A percentile compares a stretch with the other conserved stretches of the same genome.
Evolutionary conservation across 2,888 invertebrate species (phyloP).

Genomic region (Holacanthella duospinosa): DNA sequence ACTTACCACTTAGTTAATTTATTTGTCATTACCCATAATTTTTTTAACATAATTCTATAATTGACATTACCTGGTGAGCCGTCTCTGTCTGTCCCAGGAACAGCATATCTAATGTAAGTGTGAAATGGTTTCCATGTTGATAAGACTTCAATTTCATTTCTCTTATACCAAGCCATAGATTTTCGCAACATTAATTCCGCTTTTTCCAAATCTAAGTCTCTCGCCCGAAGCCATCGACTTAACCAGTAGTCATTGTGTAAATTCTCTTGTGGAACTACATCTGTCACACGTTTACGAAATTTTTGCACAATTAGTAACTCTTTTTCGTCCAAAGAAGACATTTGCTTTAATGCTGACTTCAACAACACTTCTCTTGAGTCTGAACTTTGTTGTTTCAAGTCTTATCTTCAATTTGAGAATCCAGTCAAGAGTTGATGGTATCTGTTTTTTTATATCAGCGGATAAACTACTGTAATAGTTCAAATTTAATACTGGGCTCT

Average conservation of each 20-base stretch:
- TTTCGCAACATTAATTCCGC: neutral
- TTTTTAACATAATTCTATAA: too few relatives aligned
- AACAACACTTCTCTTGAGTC: too few relatives aligned
- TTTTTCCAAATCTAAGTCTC: neutral
- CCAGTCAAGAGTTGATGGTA: too few relatives aligned
- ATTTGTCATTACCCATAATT: too few relatives aligned
- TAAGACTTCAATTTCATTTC: neutral
- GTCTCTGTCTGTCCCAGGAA: neutral
- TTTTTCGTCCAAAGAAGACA: neutral
- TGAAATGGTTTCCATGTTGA: neutral
- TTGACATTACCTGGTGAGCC: neutral
- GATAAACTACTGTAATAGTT: too few relatives aligned
- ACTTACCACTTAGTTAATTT: too few relatives aligned
- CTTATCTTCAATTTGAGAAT: too few relatives aligned
- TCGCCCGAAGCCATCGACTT: neutral
- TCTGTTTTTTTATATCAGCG: too few relatives aligned
- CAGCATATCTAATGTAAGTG: neutral
- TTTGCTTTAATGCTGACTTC: too few relatives aligned
- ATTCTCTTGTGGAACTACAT: neutral
- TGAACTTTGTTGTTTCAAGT: too few relatives aligned
- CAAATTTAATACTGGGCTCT: too few relatives aligned
- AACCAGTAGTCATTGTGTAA: neutral
- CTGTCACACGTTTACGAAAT: neutral
- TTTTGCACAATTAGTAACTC: neutral
- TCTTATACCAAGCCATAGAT: neutral